A percentile compares a stretch with the other conserved stretches of the same genome.
Evolutionary conservation across 2,797 vertebrate genomes (phyloP).

Genomic region (Lutjanus campechanus): DNA sequence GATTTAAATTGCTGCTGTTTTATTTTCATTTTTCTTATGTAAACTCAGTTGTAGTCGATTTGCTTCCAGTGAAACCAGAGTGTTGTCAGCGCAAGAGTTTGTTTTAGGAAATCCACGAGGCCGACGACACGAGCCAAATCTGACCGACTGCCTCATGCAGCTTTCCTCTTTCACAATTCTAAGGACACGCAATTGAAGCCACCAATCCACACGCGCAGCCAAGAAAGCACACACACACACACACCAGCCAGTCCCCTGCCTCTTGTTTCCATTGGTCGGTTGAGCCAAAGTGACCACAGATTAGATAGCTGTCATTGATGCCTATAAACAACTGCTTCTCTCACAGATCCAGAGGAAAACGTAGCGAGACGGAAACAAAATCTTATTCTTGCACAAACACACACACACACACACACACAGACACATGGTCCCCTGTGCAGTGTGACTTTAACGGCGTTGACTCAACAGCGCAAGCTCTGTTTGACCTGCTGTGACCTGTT

Average conservation of each 20-base stretch:
- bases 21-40: conserved; percentile 16
- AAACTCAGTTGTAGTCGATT: conserved; percentile 16
- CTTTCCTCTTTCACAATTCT: conserved; percentile 42
- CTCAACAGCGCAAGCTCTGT: background rate
- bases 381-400: background rate
- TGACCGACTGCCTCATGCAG: conserved; percentile 32
- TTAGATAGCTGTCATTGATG: conserved; percentile 47
- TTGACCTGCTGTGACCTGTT: conserved; percentile 53
- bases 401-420: background rate
- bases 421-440: background rate
- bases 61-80: conserved; percentile 18
- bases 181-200: conserved; percentile 23
- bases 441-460: conserved; percentile 24
- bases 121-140: conserved; percentile 15
- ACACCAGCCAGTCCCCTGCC: conserved; percentile 14
- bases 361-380: background rate
- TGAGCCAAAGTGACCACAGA: conserved; percentile 41
- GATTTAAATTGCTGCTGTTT: conserved; percentile 8
- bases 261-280: conserved; percentile 35
- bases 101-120: conserved; percentile 49
- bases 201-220: conserved; percentile 2
- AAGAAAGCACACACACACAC: conserved; percentile 11
- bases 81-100: conserved; percentile 32
- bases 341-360: conserved; percentile 13
- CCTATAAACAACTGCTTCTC: conserved; percentile 45